phyloP scores from a whole-genome alignment of 2,888 invertebrate genomes.

The Heterodera filipjevi region DNA sequence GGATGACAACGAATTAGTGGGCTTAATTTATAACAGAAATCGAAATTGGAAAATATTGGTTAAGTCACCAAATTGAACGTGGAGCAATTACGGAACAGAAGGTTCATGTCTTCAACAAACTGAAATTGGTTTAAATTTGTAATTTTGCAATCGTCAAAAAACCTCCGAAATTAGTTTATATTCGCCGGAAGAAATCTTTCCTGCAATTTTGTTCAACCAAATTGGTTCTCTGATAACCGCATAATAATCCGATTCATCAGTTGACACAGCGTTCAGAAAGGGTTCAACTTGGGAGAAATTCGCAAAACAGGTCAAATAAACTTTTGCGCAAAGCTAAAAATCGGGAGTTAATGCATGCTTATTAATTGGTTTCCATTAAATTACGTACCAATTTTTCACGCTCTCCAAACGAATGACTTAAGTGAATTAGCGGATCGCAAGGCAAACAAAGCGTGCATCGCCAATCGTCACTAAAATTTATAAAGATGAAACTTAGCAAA shows the following conservation, averaged over 20 bases:
- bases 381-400: constrained; percentile 29
- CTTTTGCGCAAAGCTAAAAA: constrained; percentile 46
- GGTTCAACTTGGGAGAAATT: constrained; percentile 37
- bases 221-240: constrained; percentile 43
- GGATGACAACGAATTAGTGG: constrained; percentile 30
- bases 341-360: no score
- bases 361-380: background rate
- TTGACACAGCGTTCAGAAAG: constrained; percentile 37
- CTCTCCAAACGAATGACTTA: constrained; percentile 26
- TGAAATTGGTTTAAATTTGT: background rate
- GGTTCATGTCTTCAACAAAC: constrained; percentile 48
- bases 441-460: constrained; percentile 35
- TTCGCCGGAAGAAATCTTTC: constrained; percentile 20
- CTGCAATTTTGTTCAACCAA: constrained; percentile 33
- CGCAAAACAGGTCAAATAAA: constrained; percentile 40
- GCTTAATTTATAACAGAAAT: constrained; percentile 36
- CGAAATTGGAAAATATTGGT: constrained; percentile 4
- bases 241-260: constrained; percentile 35
- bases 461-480: constrained; percentile 40
- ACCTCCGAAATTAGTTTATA: constrained; percentile 27
- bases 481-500: background rate
- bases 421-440: constrained; percentile 30
- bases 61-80: constrained; percentile 42
- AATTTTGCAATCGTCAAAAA: background rate
- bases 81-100: constrained; percentile 45